phyloP scores from a whole-genome alignment of 2,797 vertebrate genomes.

The Momotus momota region DNA sequence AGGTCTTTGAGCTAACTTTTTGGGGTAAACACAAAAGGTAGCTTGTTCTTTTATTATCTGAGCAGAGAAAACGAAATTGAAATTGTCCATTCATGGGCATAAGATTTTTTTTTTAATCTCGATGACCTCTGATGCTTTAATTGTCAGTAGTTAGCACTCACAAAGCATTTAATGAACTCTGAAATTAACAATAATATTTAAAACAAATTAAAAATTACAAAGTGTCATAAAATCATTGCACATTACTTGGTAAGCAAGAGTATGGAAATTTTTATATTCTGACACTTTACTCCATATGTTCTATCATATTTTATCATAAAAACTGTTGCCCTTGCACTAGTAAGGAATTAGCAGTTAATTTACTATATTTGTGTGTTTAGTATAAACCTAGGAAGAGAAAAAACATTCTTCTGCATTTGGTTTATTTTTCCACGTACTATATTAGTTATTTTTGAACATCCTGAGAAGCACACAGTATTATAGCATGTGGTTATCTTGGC shows the following conservation, averaged over 20 bases:
- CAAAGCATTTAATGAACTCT: neutral
- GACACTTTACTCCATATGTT: neutral
- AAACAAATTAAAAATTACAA: neutral
- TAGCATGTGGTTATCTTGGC: neutral
- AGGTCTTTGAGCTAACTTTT: neutral
- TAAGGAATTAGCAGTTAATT: neutral
- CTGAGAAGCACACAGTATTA: neutral
- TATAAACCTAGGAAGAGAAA: neutral
- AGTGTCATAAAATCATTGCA: neutral
- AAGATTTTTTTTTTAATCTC: neutral
- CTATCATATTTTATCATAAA: neutral
- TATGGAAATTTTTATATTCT: neutral
- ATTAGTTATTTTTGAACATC: neutral
- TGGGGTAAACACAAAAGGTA: neutral
- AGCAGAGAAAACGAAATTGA: neutral
- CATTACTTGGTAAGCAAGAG: neutral
- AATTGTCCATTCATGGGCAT: too few species aligned
- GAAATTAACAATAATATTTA: neutral
- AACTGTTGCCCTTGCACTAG: neutral
- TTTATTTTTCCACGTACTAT: neutral
- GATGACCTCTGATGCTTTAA: neutral
- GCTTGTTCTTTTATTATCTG: neutral
- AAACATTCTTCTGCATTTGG: neutral
- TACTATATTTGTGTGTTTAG: neutral
- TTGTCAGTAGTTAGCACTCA: neutral